Percentiles rank a stretch among this genome's conserved stretches.
Evolutionary conservation across 2,888 invertebrate genomes (phyloP).

Genomic region (Hololepta plana): DNA sequence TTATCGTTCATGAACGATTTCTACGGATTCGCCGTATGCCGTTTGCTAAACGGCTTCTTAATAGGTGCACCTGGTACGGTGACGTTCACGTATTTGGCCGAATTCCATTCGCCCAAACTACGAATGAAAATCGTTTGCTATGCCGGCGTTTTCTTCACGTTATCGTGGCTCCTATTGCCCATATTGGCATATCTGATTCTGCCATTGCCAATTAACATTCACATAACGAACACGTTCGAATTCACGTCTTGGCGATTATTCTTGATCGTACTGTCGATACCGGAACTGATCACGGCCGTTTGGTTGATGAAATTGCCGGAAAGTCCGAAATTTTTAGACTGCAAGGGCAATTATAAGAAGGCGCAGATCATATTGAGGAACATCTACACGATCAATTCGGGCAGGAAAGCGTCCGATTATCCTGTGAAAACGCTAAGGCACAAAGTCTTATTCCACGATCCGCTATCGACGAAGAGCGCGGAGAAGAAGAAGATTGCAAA

Average conservation of each 20-base stretch:
- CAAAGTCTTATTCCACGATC: not conserved
- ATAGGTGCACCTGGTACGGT: constrained; percentile 41
- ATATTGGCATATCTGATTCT: constrained; percentile 18
- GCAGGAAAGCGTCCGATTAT: constrained; percentile 28
- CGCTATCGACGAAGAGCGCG: constrained; percentile 13
- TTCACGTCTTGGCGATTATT: constrained; percentile 62
- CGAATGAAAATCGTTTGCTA: constrained; percentile 41
- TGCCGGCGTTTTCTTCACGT: constrained; percentile 43
- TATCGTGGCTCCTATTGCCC: constrained; percentile 53
- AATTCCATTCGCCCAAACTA: constrained; percentile 39
- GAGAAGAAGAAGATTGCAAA: constrained; percentile 17
- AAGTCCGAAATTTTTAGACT: constrained; percentile 58
- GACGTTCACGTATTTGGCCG: constrained; percentile 45
- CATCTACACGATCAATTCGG: constrained; percentile 40
- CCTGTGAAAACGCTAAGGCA: constrained; percentile 20
- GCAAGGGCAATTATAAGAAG: constrained; percentile 37
- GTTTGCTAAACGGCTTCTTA: constrained; percentile 45
- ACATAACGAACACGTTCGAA: constrained; percentile 22
- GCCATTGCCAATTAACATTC: constrained; percentile 13
- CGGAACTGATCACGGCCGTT: constrained; percentile 40
- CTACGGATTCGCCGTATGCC: constrained; percentile 35
- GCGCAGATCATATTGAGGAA: constrained; percentile 39
- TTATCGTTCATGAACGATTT: constrained; percentile 40
- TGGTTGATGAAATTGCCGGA: constrained; percentile 47
- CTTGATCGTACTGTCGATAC: constrained; percentile 42